Evolutionary conservation across 2,888 invertebrate genomes (phyloP), one percentile per base, ranked within the genome.

Genomic region (Caenorhabditis sulstoni): DNA sequence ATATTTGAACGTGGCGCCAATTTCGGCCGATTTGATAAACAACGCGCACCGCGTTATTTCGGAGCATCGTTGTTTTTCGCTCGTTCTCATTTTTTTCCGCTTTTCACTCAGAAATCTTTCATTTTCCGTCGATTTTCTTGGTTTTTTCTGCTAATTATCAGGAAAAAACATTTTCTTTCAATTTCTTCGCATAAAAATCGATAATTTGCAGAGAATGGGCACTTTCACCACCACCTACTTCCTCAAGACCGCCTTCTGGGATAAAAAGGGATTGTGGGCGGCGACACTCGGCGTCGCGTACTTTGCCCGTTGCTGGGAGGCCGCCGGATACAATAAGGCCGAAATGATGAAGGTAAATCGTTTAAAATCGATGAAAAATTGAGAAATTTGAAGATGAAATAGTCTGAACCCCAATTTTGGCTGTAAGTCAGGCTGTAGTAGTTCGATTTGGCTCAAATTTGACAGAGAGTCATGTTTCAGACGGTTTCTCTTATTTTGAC

Each of bases 201-300:
- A 29, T 29, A 14, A 35, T 55, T 67, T 29, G 4, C 29, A 29
- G 0, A 52, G 61, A 59, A 87, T 87, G 87, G 87, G 87, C n/a
- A 87, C 87, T 8, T 87, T 87, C 76, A 87, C 87, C 66, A 23
- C 84, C 67, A 76, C 66, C 44, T 87, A 87, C 61, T 80, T 81
- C 22, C 65, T 82, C 20, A 83, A 81, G 66, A 82, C 70, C 49
- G 74, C 82, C 18, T 61, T 85, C 62, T 82, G 81, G 83, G 82
- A 82, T 18, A 83, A 82, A 41, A 57, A 76, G 52, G 79, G 83
- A 20, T 62, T 82, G 12, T 83, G 80, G 78, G 61, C 74, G 8
- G 71, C 76, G 22, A 71, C 83, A n/a, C 44, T 79, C n/a, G 81
- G 53, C 53, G 81, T 80, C 53, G 55, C 65, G 47, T 87, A 86